Evolutionary conservation across 1,140 invertebrate species (phyloP).

Genomic region (Venturia canescens): DNA sequence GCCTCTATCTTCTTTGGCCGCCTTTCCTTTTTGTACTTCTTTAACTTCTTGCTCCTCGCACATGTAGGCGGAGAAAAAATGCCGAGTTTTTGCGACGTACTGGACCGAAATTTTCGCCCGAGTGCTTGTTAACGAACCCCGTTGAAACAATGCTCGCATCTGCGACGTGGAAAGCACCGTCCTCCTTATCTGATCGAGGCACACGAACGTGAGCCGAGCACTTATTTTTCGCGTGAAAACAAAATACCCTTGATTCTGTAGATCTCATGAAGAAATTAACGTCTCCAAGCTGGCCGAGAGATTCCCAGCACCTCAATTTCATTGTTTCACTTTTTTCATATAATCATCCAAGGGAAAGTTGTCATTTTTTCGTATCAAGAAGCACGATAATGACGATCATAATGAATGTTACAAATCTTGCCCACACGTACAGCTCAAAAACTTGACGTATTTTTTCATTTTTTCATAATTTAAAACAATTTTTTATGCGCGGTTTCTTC

Average conservation of each 20-base stretch:
- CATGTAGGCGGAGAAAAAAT: not conserved
- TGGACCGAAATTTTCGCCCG: slow-evolving; percentile 21
- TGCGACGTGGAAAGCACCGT: not conserved
- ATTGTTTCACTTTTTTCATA: not conserved
- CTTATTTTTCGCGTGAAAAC: not conserved
- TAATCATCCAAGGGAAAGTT: not conserved
- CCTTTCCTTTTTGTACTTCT: not conserved
- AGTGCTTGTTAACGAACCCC: slow-evolving; percentile 8
- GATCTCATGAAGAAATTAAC: not conserved
- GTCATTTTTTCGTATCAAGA: no score
- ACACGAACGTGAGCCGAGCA: not conserved
- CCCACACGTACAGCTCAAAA: no score
- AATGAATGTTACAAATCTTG: no score
- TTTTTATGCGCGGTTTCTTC: no score
- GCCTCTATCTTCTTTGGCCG: not conserved
- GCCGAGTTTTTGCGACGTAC: slow-evolving; percentile 3
- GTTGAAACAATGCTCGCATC: slow-evolving; percentile 3
- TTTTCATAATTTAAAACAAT: no score
- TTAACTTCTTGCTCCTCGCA: not conserved
- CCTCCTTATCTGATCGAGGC: not conserved
- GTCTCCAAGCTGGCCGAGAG: not conserved
- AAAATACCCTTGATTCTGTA: not conserved
- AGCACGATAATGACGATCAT: no score
- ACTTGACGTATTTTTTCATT: no score
- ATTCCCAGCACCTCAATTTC: not conserved